These are phyloP conservation scores for Drosophila vallismaia DNA, from an alignment of 2,888 invertebrate species.

Conservation along the genomic window DNA sequence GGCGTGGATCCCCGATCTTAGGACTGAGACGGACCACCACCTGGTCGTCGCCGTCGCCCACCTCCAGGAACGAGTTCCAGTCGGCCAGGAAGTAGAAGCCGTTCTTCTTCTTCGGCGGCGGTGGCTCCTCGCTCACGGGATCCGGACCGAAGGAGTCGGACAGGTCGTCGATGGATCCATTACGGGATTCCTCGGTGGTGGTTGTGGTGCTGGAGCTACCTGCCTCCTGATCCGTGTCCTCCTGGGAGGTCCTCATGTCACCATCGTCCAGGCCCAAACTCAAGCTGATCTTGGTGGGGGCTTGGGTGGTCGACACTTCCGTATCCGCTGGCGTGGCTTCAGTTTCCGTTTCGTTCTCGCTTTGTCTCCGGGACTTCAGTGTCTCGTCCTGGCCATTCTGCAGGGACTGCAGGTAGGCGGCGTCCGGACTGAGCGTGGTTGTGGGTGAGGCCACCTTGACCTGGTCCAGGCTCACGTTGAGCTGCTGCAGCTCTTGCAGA, in stretches of 20 bases:
- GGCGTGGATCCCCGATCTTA: conserved; percentile 91
- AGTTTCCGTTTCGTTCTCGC: conserved; percentile 28
- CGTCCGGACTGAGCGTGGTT: conserved; percentile 54
- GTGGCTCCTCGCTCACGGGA: conserved; percentile 85
- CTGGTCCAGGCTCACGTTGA: conserved; percentile 70
- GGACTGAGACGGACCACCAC: conserved; percentile 92
- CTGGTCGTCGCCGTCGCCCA: conserved; percentile 90
- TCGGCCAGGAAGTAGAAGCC: conserved; percentile 94
- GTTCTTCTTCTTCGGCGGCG: conserved; percentile 88
- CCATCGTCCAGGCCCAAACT: conserved; percentile 59
- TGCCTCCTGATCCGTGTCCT: conserved; percentile 1
- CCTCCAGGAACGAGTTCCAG: conserved; percentile 94
- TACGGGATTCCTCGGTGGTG: conserved; percentile 81
- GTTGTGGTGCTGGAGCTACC: conserved; percentile 47
- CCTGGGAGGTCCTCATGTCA: conserved; percentile 31
- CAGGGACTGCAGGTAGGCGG: conserved; percentile 70
- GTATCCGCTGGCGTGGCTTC: not conserved
- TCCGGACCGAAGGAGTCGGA: conserved; percentile 89
- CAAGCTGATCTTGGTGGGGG: conserved; percentile 76
- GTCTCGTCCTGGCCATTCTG: conserved; percentile 61
- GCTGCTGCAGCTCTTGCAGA: conserved; percentile 81
- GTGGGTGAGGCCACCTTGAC: conserved; percentile 10
- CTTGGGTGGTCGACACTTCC: conserved; percentile 49
- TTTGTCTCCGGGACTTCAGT: conserved; percentile 85
- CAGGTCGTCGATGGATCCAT: conserved; percentile 85